Conservation (phyloP, 2,888 invertebrate genomes). For the Rutpela maculata region DNA sequence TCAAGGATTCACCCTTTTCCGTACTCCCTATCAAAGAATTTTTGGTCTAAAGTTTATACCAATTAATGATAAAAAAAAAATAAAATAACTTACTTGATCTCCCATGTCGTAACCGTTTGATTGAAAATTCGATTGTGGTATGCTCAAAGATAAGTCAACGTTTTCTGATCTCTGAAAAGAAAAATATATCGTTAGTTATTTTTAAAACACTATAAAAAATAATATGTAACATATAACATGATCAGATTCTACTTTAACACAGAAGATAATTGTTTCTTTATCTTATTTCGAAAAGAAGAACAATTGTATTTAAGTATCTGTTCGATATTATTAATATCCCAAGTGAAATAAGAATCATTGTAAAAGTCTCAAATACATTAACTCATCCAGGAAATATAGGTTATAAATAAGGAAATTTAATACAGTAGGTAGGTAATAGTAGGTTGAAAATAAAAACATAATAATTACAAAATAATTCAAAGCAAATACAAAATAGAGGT, state of each 20-base stretch:
- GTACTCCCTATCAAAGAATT: no score
- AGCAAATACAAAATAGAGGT: background rate
- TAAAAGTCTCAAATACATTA: background rate
- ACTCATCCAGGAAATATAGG: background rate
- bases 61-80: background rate
- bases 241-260: background rate
- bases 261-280: background rate
- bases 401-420: background rate
- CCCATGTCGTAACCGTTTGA: conserved; percentile 85
- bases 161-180: conserved; percentile 86
- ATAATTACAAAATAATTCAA: conserved; percentile 2
- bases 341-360: background rate
- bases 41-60: background rate
- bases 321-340: no score
- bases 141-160: conserved; percentile 83
- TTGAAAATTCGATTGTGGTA: conserved; percentile 80
- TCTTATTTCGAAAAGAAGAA: background rate
- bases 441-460: background rate
- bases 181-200: conserved; percentile 58
- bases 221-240: background rate
- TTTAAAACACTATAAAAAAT: background rate
- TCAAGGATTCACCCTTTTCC: no score
- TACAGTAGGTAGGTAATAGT: no score
- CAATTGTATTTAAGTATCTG: no score
- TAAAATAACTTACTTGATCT: conserved; percentile 79